These are phyloP conservation scores for Alectura lathami DNA, from an alignment of 2,113 vertebrate genomes.

Conservation along the genomic window DNA sequence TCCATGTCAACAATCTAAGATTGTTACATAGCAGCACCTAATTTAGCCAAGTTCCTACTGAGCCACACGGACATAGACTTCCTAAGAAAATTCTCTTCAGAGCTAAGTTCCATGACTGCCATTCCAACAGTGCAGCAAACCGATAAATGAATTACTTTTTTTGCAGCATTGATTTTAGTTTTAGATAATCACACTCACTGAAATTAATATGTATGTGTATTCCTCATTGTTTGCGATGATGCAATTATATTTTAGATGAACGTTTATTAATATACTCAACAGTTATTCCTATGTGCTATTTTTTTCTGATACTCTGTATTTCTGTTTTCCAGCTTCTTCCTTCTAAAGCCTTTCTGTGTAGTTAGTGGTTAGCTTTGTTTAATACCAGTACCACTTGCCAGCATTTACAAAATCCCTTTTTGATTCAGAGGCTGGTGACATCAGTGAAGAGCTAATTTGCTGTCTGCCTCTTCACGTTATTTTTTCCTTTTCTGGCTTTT, in stretches of 20 bases:
- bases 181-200: background rate
- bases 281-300: background rate
- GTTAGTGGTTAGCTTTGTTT: constrained; percentile 10
- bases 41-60: background rate
- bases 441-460: background rate
- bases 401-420: background rate
- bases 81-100: background rate
- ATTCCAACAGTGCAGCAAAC: background rate
- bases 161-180: background rate
- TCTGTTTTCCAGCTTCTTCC: background rate
- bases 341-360: background rate
- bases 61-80: background rate
- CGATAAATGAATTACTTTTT: background rate
- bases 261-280: background rate
- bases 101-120: rapidly evolving
- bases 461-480: background rate
- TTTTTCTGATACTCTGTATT: background rate
- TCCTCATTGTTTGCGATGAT: background rate
- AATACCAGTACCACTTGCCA: background rate
- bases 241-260: background rate
- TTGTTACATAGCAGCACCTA: background rate
- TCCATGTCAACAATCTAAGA: background rate
- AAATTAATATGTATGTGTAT: background rate
- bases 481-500: background rate
- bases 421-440: background rate